phyloP scores from a whole-genome alignment of 2,113 vertebrate species.

The Poicephalus gulielmi region DNA sequence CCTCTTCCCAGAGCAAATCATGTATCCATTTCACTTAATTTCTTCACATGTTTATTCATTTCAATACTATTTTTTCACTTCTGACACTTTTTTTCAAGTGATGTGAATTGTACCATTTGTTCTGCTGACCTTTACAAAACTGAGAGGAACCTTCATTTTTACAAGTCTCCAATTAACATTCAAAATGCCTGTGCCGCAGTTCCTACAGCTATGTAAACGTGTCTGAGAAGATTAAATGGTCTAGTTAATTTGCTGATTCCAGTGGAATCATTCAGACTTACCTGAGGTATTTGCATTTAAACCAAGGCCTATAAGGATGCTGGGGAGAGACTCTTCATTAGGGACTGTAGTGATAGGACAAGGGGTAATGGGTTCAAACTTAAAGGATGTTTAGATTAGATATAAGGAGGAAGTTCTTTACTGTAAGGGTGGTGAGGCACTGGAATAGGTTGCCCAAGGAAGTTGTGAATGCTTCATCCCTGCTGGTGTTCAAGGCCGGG shows the following conservation, averaged over 20 bases:
- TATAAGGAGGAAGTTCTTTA: too few species aligned
- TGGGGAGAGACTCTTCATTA: too few species aligned
- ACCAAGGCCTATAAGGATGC: neutral
- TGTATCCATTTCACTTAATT: neutral
- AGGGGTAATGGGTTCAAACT: too few species aligned
- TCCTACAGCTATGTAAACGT: neutral
- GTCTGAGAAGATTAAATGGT: conserved; percentile 19
- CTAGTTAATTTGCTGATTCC: conserved; percentile 27
- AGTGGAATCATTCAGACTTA: neutral
- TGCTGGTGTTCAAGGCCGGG: too few species aligned
- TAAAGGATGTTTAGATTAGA: too few species aligned
- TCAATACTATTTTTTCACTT: neutral
- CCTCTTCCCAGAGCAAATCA: neutral
- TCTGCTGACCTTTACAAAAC: conserved; percentile 11
- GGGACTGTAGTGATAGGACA: too few species aligned
- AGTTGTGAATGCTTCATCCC: too few species aligned
- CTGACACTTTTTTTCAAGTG: neutral
- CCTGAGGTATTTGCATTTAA: neutral
- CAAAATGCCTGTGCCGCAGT: neutral
- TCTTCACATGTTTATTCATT: neutral
- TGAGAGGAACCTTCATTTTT: neutral
- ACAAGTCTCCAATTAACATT: neutral
- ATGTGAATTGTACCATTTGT: neutral
- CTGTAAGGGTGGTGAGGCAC: too few species aligned
- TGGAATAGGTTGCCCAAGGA: too few species aligned